These are phyloP conservation scores for Chionomys nivalis DNA, from an alignment of 2,113 vertebrate species.

Conservation along the genomic window DNA sequence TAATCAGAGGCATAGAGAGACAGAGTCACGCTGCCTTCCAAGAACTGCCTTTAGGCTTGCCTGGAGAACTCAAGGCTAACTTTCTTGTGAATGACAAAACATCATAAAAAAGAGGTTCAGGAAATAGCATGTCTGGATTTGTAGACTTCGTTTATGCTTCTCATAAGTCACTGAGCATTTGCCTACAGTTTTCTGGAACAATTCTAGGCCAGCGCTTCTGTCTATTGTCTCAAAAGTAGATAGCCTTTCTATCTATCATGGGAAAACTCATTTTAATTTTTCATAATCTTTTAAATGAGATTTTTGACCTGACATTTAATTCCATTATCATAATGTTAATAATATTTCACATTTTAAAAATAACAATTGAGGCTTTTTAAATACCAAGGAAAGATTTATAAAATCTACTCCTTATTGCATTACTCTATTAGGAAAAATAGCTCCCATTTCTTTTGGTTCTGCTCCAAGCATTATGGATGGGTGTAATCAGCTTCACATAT, in stretches of 20 bases:
- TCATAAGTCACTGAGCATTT: conserved; percentile 2
- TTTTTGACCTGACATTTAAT: conserved; percentile 6
- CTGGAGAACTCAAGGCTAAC: not conserved
- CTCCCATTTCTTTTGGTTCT: conserved; percentile 1
- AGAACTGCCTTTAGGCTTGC: not conserved
- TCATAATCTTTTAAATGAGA: conserved; percentile 11
- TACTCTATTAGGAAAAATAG: not conserved
- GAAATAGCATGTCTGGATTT: not conserved
- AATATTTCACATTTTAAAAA: not conserved
- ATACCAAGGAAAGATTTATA: conserved; percentile 44
- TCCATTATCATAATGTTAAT: conserved; percentile 37
- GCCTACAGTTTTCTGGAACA: not conserved
- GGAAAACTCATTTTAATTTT: conserved; percentile 38
- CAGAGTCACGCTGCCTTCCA: not conserved
- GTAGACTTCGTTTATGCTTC: not conserved
- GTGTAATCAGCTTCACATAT: not conserved
- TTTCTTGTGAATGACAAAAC: conserved; percentile 23
- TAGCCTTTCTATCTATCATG: conserved; percentile 10
- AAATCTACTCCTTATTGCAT: not conserved
- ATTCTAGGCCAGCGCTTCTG: not conserved
- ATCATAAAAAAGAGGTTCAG: not conserved
- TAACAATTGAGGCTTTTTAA: conserved; percentile 25
- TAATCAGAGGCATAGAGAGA: not conserved
- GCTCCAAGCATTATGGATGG: not conserved
- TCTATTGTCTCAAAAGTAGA: not conserved